phyloP scores from a whole-genome alignment of 2,113 vertebrate genomes.

The Corythornis vintsioides region DNA sequence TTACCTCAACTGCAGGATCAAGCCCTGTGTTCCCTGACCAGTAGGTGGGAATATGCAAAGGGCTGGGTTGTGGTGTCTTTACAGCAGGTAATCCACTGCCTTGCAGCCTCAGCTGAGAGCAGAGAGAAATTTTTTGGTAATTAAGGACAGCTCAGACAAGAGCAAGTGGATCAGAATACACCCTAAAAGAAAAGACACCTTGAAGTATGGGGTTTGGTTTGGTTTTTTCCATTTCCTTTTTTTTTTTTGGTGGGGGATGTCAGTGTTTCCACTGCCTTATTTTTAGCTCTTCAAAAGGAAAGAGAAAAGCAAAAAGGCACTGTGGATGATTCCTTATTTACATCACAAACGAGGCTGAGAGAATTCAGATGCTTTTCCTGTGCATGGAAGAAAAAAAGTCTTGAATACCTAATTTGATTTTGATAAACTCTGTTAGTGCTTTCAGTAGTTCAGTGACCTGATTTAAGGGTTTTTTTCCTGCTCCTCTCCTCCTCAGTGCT shows the following conservation, averaged over 20 bases:
- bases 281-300: not conserved
- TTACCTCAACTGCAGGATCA: not conserved
- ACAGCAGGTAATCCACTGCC: not conserved
- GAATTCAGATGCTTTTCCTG: not conserved
- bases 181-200: not conserved
- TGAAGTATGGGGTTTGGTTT: not conserved
- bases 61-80: not conserved
- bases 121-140: not conserved
- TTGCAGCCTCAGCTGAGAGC: not conserved
- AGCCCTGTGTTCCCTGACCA: not conserved
- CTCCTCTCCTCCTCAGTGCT: not conserved
- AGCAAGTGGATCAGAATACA: not conserved
- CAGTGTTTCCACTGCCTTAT: not conserved
- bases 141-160: not conserved
- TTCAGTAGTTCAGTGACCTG: not conserved
- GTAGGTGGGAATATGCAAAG: not conserved
- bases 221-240: not conserved
- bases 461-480: slow-evolving; percentile 6
- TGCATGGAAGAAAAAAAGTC: not conserved
- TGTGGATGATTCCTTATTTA: not conserved
- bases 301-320: not conserved
- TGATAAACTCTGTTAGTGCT: not conserved
- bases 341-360: not conserved
- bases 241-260: not conserved
- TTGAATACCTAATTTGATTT: not conserved